Evolutionary conservation across 1,140 invertebrate genomes (phyloP), one percentile per base, ranked within the genome.

Genomic region (Saxidomus purpurata): DNA sequence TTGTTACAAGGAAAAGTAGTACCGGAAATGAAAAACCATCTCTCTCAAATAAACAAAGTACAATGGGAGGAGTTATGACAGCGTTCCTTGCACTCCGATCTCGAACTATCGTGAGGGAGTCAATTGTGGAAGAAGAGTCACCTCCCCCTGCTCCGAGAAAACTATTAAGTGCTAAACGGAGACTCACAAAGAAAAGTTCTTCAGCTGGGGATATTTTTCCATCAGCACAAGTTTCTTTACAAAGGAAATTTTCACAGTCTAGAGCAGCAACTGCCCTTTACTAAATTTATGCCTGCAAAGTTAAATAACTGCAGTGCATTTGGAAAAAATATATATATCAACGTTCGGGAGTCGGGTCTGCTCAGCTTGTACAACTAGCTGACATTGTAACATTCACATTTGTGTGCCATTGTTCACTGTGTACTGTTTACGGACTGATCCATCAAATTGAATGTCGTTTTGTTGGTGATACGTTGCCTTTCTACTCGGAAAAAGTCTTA

Each of bases 171-270:
- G 67, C 67, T 13, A 71, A 71, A 38, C 31, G 67, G 38, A 71
- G 67, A 71, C 67, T 71, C 17, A 34, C 13, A 15, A 71, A 71
- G 67, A 71, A 71, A 71, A 71, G 67, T 71, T 71, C 67, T 6
- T 71, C 67, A 11, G 38, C 67, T 1, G 67, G 67, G 11, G 67
- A 71, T 19, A 71, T 71, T 36, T 71, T 31, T 38, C 67, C 67
- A 28, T 71, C 67, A 19, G 67, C 67, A 4, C 25, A 25, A 40
- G 67, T 71, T 17, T 38, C 67, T 71, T 40, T 71, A 40, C 31
- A 28, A 19, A 36, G 67, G 38, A 71, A 71, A n/a, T 71, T 71
- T 71, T 71, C 67, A 11, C 25, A 71, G 67, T 38, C 67, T 9
- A 36, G 67, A 28, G 67, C 67, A 22, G 67, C 67, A 71, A 71